phyloP scores from a whole-genome alignment of 2,797 vertebrate genomes.

The Sebastes vulpes region DNA sequence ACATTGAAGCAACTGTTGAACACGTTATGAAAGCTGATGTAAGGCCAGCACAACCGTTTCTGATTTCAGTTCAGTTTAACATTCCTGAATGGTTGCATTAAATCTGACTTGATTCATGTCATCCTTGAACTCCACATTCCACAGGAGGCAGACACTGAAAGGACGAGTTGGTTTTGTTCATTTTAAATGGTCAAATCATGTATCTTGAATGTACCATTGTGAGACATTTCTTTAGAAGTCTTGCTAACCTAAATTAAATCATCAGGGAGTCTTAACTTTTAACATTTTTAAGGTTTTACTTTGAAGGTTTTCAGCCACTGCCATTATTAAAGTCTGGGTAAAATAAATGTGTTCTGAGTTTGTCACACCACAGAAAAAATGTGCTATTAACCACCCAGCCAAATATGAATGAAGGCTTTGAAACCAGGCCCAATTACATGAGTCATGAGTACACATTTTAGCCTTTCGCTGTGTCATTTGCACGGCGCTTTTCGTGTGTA shows the following conservation, averaged over 20 bases:
- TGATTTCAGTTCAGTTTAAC: background rate
- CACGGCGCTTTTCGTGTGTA: too few relatives aligned
- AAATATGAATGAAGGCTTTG: background rate
- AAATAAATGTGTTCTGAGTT: background rate
- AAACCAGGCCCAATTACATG: background rate
- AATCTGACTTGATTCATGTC: background rate
- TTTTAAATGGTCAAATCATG: background rate
- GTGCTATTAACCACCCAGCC: background rate
- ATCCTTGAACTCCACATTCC: background rate
- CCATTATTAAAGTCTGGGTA: background rate
- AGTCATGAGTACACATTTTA: too few relatives aligned
- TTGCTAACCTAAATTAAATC: background rate
- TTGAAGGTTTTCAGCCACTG: background rate
- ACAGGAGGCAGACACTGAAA: background rate
- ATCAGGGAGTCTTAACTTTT: background rate
- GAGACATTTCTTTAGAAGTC: background rate
- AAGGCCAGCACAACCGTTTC: background rate
- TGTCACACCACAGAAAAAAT: background rate
- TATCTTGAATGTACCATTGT: background rate
- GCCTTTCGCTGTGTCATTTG: too few relatives aligned
- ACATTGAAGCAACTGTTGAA: background rate
- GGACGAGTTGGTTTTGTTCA: background rate
- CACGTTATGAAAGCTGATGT: background rate
- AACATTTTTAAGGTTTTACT: background rate
- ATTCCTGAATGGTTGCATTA: background rate